These are phyloP conservation scores for Ornithoptera priamus DNA, from an alignment of 2,888 invertebrate species.

Conservation along the genomic window DNA sequence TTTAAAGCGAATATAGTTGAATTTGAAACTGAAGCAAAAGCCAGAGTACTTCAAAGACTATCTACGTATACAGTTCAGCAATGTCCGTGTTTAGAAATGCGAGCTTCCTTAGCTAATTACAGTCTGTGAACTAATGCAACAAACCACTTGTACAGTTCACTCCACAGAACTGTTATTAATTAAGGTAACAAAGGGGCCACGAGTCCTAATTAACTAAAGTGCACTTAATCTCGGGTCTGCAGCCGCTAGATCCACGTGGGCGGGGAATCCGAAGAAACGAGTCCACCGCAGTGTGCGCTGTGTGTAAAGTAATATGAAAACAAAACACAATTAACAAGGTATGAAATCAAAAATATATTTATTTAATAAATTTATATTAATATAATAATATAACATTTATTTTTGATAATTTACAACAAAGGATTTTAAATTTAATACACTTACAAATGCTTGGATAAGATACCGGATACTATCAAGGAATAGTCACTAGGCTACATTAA, in stretches of 20 bases:
- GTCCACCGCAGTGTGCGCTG: conserved; percentile 2
- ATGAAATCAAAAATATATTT: no score
- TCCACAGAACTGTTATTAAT: conserved; percentile 22
- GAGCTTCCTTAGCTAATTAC: conserved; percentile 3
- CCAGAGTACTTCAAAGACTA: neutral
- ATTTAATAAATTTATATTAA: no score
- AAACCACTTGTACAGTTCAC: conserved; percentile 8
- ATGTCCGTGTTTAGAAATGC: conserved; percentile 1
- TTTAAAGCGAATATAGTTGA: neutral
- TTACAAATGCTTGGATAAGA: no score
- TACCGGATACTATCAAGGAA: no score
- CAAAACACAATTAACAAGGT: no score
- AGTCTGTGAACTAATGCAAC: conserved; percentile 5
- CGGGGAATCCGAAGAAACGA: conserved; percentile 22
- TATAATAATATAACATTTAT: no score
- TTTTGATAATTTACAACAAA: no score
- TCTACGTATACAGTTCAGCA: neutral
- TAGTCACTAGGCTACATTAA: no score
- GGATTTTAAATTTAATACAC: no score
- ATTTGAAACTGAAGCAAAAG: neutral
- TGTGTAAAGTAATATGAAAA: no score
- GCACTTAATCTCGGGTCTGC: conserved; percentile 25
- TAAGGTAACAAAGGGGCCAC: conserved; percentile 24
- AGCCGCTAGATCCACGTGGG: conserved; percentile 2
- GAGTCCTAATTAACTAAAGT: conserved; percentile 28